phyloP scores from a whole-genome alignment of 1,140 invertebrate species.

The Neotoxoptera formosana region DNA sequence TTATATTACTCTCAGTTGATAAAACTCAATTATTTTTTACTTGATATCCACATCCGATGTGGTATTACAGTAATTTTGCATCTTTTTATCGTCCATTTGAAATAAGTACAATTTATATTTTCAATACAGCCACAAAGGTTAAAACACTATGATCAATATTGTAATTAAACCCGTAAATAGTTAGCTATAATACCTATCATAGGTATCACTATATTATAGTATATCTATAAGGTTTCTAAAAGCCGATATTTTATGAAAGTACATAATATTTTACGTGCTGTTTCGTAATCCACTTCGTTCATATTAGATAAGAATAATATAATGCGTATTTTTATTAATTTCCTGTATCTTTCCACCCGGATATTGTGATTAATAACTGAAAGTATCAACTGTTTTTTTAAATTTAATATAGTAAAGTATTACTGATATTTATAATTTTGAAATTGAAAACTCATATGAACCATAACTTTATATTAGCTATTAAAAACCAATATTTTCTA shows the following conservation, averaged over 20 bases:
- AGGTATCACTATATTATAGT: neutral
- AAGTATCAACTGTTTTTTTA: neutral
- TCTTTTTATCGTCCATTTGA: neutral
- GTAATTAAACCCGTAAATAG: neutral
- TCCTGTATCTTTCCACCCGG: neutral
- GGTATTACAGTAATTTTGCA: neutral
- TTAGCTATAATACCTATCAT: neutral
- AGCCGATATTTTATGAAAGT: neutral
- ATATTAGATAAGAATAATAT: neutral
- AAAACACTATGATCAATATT: neutral
- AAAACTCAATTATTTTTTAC: neutral
- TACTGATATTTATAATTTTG: neutral
- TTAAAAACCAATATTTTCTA: neutral
- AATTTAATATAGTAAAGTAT: neutral
- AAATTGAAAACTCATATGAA: neutral
- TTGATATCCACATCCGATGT: neutral
- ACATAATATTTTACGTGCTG: neutral
- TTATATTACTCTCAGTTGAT: neutral
- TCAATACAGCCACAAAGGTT: neutral
- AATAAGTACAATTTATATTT: neutral
- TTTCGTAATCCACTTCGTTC: neutral
- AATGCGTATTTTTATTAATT: conserved; percentile 10
- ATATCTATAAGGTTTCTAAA: neutral
- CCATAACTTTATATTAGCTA: too few species aligned
- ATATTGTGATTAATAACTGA: neutral